Conservation (phyloP, 64 coral and sea anemone genomes). For the Montipora foliosa region DNA sequence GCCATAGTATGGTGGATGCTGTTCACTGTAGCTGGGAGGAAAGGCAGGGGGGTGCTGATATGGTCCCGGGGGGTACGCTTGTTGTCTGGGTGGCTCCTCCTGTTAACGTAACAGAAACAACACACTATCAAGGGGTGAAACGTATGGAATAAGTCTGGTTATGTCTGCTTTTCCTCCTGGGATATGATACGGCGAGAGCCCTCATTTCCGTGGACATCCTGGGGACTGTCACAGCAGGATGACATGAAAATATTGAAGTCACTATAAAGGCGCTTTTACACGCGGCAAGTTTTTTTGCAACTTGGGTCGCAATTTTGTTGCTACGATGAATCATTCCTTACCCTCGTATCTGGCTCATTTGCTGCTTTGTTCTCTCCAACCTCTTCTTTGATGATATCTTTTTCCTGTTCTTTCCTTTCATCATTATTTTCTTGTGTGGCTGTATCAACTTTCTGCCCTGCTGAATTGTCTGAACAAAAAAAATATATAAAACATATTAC, state of each 20-base stretch:
- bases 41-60: constrained; percentile 56
- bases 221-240: too few species aligned
- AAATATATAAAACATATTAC: not conserved
- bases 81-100: not conserved
- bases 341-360: constrained; percentile 9
- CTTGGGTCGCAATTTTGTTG: too few species aligned
- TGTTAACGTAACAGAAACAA: constrained; percentile 11
- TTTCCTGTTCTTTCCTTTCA: not conserved
- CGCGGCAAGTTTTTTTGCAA: too few species aligned
- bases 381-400: constrained; percentile 4
- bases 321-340: not conserved
- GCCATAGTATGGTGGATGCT: constrained; percentile 10
- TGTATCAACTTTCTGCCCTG: constrained; percentile 33
- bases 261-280: too few species aligned
- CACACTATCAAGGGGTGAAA: not conserved
- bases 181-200: too few species aligned
- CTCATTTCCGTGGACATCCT: too few species aligned
- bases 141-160: too few species aligned
- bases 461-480: constrained; percentile 34
- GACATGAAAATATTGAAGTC: too few species aligned
- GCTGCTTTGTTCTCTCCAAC: not conserved
- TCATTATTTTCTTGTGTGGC: constrained; percentile 54
- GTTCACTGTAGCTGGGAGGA: constrained; percentile 28
- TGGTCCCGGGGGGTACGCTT: constrained; percentile 27
- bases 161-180: too few species aligned